Evolutionary conservation across 1,140 invertebrate genomes (phyloP), one percentile per base, ranked within the genome.

Genomic region (Dendrolimus punctatus): DNA sequence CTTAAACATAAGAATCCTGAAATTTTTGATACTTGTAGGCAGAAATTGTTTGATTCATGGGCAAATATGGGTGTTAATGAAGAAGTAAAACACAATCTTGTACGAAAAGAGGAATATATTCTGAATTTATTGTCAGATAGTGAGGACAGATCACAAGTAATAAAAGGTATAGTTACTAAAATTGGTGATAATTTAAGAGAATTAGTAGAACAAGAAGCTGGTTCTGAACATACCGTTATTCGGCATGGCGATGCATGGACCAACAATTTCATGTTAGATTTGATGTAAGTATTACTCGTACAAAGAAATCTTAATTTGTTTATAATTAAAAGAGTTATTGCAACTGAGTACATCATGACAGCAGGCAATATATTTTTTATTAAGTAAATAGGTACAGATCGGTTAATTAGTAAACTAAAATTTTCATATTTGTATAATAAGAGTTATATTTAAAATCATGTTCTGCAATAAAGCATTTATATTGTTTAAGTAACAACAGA

Each of bases 1-100:
- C 62, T 89, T 10, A 87, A 85, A 51, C 57, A 80, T 39, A 70
- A 77, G 47, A 64, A 84, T 40, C 70, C 71, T n/a, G 64, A 73
- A 5, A 49, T 58, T 5, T 86, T 79, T 53, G 46, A 64, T 5
- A 36, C 49, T 2, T 53, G 61, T 23, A 53, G 41, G 23, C 40
- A n/a, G 4, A 55, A 42, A 41, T 46, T 65, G 39, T 10, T 42
- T 7, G 47, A 59, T 48, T 6, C 53, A 3, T 61, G 51, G 44
- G 36, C 6, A 9, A 38, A 6, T 7, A 40, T 9, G 23, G 4
- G 37, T 46, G 2, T 6, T 45, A 7, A 6, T 40, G 10, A 6
- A 38, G 39, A 48, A 39, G 23, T 23, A 23, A 23, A 23, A 23
- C 23, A 23, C 3, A 23, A 23, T 23, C 23, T 23, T 23, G 23